Evolutionary conservation across 2,888 invertebrate species (phyloP), one percentile per base, ranked within the genome.

Genomic region (Cataglyphis albicans): DNA sequence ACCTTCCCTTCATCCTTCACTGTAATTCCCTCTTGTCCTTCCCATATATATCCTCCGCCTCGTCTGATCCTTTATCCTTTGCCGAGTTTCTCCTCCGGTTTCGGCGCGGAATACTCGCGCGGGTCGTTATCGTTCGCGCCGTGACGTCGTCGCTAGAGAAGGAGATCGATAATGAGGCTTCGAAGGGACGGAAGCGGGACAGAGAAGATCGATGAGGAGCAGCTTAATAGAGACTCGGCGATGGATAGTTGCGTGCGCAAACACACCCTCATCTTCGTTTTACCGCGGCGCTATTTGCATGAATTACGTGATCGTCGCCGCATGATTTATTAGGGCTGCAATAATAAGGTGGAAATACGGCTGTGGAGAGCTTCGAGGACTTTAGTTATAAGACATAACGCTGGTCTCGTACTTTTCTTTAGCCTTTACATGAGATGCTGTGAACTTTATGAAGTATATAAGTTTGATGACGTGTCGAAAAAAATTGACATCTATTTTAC

Each of bases 251-350:
- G 64, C 74, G 64, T 75, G 74, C 48, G 63, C 74, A 48, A 75
- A 64, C 48, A 44, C 21, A 75, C 35, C 44, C 44, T 75, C 21
- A 35, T 48, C 18, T 75, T 76, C 55, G 38, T 38, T 67, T 67
- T 52, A 5, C 38, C 38, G 25, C 29, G 65, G 25, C 67, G 52
- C 29, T 10, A 76, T 76, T 76, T 76, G 55, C 67, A 76, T 76
- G 76, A 76, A 67, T 76, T 65, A 76, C 55, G 35, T 38, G 67
- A 76, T 76, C 55, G 55, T 76, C 67, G 55, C 15, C 67, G 15
- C 76, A 78, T 87, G 87, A 87, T 87, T 87, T 87, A 87, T 87
- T 81, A 81, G 65, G 74, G 55, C 76, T 82, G 67, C 38, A 41
- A 21, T n/a, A 67, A 67, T 67, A 38, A 67, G n/a, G 67, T 55